These are phyloP conservation scores for Myotis brandtii DNA, from an alignment of 2,113 vertebrate genomes.

Conservation along the genomic window DNA sequence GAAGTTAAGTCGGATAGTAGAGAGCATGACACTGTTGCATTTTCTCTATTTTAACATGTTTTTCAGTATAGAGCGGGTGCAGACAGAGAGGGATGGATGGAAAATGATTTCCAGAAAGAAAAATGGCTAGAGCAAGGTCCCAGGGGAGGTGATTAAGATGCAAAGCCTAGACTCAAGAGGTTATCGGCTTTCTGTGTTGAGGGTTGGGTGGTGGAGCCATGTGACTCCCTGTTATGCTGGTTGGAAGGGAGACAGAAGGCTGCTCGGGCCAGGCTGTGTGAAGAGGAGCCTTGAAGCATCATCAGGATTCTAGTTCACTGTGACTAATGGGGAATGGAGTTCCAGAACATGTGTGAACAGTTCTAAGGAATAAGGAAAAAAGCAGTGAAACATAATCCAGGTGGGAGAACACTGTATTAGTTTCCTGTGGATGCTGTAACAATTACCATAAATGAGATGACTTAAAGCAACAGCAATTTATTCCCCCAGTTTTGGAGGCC, in stretches of 20 bases:
- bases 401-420: background rate
- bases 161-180: background rate
- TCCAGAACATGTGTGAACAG: background rate
- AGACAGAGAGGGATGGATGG: background rate
- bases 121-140: background rate
- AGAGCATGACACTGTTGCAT: accelerated
- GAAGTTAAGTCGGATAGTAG: background rate
- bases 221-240: accelerated
- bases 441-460: background rate
- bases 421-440: background rate
- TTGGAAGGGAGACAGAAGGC: background rate
- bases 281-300: background rate
- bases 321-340: background rate
- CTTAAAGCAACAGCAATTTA: background rate
- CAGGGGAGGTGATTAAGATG: background rate
- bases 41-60: constrained; percentile 9
- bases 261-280: background rate
- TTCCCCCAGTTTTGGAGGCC: background rate
- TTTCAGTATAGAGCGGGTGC: background rate
- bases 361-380: background rate
- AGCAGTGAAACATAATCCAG: background rate
- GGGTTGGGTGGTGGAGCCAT: background rate
- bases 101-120: background rate
- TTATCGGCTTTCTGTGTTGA: background rate
- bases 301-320: background rate